phyloP scores from a whole-genome alignment of 2,113 vertebrate species.

The pig (Sus scrofa) region T2T-Sscrofa CM000816.6:79866501-79867000 shows the following conservation, averaged over 20 bases:
- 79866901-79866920: not conserved
- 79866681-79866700: constrained; percentile 32
- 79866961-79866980: not conserved
- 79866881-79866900: constrained; percentile 17
- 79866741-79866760: constrained; percentile 21
- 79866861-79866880: not conserved
- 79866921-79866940: not conserved
- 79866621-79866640: not conserved
- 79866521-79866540: no score
- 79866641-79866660: not conserved
- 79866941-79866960: not conserved
- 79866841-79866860: not conserved
- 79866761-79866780: not conserved
- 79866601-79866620: no score
- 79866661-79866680: not conserved
- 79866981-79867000: not conserved
- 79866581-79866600: no score
- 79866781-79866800: not conserved
- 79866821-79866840: not conserved
- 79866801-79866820: not conserved
- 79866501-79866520: no score
- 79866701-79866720: not conserved
- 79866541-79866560: no score
- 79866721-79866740: not conserved
- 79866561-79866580: no score